Conservation (phyloP, 2,113 vertebrate genomes). For the Myanophis thanlyinensis region DNA sequence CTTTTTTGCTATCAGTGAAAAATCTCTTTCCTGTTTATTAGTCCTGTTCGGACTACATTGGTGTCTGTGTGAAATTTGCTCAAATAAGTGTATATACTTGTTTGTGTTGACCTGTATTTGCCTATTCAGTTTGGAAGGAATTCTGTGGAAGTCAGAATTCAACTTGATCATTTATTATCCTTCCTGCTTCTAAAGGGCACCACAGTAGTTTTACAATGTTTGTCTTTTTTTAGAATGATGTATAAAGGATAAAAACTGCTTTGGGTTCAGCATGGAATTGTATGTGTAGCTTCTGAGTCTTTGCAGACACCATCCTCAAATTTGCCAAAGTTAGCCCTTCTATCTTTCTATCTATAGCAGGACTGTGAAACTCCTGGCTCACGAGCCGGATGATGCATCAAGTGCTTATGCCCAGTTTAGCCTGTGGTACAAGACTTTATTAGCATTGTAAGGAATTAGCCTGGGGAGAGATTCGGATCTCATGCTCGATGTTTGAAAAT, state of each 20-base stretch:
- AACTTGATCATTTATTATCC: background rate
- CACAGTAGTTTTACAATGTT: background rate
- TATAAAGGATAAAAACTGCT: background rate
- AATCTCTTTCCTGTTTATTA: background rate
- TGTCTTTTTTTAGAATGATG: background rate
- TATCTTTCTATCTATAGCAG: too few relatives aligned
- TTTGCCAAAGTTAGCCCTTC: background rate
- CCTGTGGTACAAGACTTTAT: background rate
- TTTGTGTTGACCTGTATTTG: background rate
- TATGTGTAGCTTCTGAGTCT: background rate
- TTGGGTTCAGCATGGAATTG: too few relatives aligned
- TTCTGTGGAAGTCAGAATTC: background rate
- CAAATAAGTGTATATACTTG: background rate
- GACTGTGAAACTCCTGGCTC: too few relatives aligned
- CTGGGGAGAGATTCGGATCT: background rate
- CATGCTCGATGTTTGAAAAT: background rate
- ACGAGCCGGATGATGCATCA: too few relatives aligned
- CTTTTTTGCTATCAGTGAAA: background rate
- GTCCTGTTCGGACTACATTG: background rate
- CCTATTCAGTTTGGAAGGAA: background rate
- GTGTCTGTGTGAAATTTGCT: background rate
- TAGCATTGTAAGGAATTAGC: background rate
- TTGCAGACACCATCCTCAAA: background rate
- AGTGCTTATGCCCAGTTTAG: too few relatives aligned
- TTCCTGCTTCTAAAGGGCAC: background rate